Percentiles rank a stretch among this genome's conserved stretches.
These are phyloP conservation scores for Cepaea nemoralis DNA, from an alignment of 1,140 invertebrate species.

Conservation along the genomic window DNA sequence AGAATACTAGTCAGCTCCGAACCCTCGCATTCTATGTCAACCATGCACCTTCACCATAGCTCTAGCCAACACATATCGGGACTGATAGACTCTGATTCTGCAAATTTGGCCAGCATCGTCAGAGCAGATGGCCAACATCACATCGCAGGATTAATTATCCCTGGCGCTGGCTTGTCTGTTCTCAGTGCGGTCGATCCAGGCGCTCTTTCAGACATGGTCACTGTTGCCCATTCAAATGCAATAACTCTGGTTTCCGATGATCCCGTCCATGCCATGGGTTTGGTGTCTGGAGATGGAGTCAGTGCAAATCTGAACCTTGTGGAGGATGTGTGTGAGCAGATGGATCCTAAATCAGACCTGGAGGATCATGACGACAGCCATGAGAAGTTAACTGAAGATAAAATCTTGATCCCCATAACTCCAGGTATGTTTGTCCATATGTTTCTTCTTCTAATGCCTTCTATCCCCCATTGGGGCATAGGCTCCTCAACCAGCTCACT, in stretches of 20 bases:
- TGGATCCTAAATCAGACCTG: neutral
- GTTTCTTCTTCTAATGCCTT: neutral
- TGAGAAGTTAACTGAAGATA: conserved; percentile 7
- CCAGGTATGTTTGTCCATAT: neutral
- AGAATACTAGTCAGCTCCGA: neutral
- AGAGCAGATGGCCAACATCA: neutral
- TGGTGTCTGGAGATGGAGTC: conserved; percentile 12
- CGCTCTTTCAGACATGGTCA: conserved; percentile 31
- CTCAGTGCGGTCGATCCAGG: conserved; percentile 23
- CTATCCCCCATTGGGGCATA: too few relatives aligned
- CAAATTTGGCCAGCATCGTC: conserved; percentile 23
- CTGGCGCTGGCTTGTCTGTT: neutral
- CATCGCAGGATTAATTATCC: conserved; percentile 15
- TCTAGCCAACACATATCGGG: conserved; percentile 24
- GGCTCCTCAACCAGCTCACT: too few relatives aligned
- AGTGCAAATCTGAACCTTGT: neutral
- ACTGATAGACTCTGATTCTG: conserved; percentile 13
- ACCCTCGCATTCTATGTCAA: neutral
- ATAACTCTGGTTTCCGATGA: conserved; percentile 15
- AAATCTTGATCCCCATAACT: conserved; percentile 20
- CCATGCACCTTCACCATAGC: conserved; percentile 8
- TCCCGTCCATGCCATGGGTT: neutral
- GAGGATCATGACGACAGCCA: neutral
- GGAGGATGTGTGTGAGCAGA: neutral
- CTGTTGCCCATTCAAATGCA: neutral